Evolutionary conservation across 2,797 vertebrate species (phyloP).

Genomic region (Cyclopterus lumpus): DNA sequence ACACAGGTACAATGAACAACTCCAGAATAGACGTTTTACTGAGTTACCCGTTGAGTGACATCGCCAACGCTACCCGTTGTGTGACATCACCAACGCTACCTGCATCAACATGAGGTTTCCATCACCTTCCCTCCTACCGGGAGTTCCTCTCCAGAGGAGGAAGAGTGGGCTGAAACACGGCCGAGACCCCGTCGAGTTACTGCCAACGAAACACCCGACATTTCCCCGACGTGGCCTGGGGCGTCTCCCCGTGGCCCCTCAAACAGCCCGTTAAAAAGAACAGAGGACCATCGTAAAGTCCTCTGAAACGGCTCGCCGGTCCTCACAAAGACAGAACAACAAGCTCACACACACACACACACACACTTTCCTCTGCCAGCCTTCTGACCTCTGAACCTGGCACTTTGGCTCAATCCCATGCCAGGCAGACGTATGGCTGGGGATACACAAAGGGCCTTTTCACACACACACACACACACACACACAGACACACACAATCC

Average conservation of each 20-base stretch:
- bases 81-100: too few relatives aligned
- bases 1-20: conserved; percentile 12
- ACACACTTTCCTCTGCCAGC: conserved; percentile 22
- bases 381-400: conserved; percentile 57
- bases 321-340: conserved; percentile 20
- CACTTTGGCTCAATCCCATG: conserved; percentile 31
- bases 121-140: neutral
- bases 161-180: neutral
- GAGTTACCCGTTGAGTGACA: neutral
- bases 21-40: neutral
- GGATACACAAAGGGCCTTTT: conserved; percentile 76
- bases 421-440: conserved; percentile 71
- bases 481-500: too few relatives aligned
- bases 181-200: neutral
- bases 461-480: conserved; percentile 30
- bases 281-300: neutral
- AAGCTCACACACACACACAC: conserved; percentile 1
- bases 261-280: neutral
- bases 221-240: neutral
- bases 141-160: neutral
- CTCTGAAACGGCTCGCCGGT: neutral
- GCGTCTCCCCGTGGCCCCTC: neutral
- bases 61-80: neutral
- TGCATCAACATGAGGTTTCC: neutral
- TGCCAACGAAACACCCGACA: neutral